Evolutionary conservation across 2,113 vertebrate species (phyloP), one percentile per base, ranked within the genome.

Genomic region (Ardeotis arabs): DNA sequence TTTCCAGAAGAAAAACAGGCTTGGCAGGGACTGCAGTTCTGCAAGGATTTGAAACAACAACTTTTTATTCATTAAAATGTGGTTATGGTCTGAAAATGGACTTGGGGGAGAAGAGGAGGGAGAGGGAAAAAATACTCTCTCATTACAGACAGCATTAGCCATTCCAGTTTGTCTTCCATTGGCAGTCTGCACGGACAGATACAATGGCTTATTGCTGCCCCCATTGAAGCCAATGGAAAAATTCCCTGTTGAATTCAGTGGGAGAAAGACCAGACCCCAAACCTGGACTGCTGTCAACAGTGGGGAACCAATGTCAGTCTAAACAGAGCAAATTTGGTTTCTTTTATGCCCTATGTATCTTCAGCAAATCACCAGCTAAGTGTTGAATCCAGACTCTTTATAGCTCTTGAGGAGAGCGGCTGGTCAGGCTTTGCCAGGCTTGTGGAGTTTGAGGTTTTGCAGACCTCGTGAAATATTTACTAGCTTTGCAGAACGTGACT

Each of bases 1-100:
- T 97, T 97, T 96, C 90, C 93, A 96, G 91, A 96, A 96, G 95
- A 97, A 97, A 95, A 96, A 85, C 96, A 96, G 95, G 91, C 93
- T 95, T 97, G 93, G 93, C 91, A 94, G 84, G 73, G 93, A 81
- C 73, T 81, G 74, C 84, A 93, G 89, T 96, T 96, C 92, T 95
- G 90, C 81, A 89, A 89, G 89, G 91, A 92, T 96, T 96, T 96
- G 95, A 95, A 97, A 96, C 87, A 95, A 93, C 91, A 93, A 94
- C 95, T 96, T 97, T 95, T 97, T 96, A 97, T 97, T 97, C 95
- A 97, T 97, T 97, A 96, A 96, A 97, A 96, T 86, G 93, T 95
- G 91, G 93, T 94, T 96, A 94, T 95, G 93, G 92, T 95, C 96
- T 95, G 96, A 94, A 97, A 97, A 97, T 93, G 91, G 93, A 89